Conservation (phyloP, 2,797 vertebrate species). For the Acanthiza pusilla region DNA sequence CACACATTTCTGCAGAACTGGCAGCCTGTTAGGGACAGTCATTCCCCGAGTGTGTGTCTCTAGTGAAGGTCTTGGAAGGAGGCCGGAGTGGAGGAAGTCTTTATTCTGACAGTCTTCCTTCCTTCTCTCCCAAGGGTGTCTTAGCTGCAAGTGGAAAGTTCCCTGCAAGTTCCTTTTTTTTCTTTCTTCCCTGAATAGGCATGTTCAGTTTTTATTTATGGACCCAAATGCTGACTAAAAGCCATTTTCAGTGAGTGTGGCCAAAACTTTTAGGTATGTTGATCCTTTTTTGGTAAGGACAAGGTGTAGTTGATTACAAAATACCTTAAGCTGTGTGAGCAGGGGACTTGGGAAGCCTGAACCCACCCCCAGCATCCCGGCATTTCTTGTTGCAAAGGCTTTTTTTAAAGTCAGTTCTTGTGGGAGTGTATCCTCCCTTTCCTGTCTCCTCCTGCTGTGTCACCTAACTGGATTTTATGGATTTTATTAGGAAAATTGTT, state of each 20-base stretch:
- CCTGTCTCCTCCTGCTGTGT: background rate
- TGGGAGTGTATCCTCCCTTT: background rate
- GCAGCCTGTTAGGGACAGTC: rapidly evolving
- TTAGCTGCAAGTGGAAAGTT: slow-evolving; percentile 38
- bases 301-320: background rate
- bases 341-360: background rate
- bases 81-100: background rate
- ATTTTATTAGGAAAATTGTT: background rate
- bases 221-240: background rate
- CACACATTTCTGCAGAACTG: background rate
- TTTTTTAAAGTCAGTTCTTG: background rate
- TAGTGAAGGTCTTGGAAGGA: background rate
- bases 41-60: background rate
- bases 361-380: background rate
- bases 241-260: background rate
- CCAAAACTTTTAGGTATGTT: background rate
- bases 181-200: background rate
- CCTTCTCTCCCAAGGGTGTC: slow-evolving; percentile 17
- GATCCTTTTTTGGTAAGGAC: background rate
- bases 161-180: background rate
- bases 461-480: background rate
- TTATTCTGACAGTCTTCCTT: background rate
- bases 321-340: rapidly evolving
- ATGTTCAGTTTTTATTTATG: background rate
- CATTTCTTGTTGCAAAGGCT: background rate